Evolutionary conservation across 2,888 invertebrate genomes (phyloP), one percentile per base, ranked within the genome.

Genomic region (Philereme vetulata): DNA sequence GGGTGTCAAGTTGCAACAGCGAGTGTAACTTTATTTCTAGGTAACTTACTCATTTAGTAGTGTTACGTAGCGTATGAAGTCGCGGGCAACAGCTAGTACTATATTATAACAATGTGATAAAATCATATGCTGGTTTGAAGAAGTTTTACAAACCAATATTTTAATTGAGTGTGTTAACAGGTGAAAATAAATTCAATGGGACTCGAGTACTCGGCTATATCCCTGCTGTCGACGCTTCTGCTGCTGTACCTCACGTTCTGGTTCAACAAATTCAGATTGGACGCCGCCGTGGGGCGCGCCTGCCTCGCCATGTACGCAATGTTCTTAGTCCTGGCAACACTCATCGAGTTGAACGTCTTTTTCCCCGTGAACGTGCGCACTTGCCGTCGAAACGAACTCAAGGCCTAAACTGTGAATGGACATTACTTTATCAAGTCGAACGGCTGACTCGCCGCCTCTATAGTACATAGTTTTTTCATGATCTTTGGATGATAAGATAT

Each of bases 331-430:
- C 93, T 98, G 70, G 97, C 98, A 56, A 97, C 97, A 67, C 93
- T 98, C 74, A 98, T 97, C 78, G 98, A 98, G 93, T 94, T 98
- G 77, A 98, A 98, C 88, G 96, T 97, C 68, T 98, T 98, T 95
- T 97, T 97, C 93, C 95, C 95, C 75, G 97, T 98, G 75, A 98
- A 97, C 90, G 93, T 96, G 73, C 97, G 97, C 72, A 96, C 97
- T 64, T 98, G 98, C 90, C 94, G 93, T 82, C 93, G 95, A 81
- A 82, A 75, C 72, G 90, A 90, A 80, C 81, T 89, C 62, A 86
- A 84, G 66, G 81, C 82, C 73, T 88, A 87, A 75, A 64, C 60
- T 45, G 77, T 80, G 79, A 66, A 71, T 69, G 74, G 74, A 78
- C 78, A 73, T 61, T 66, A 43, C 60, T 62, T 70, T 63, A 73